Conservation (phyloP, 2,113 vertebrate genomes). For the Dipodomys ordii region DNA sequence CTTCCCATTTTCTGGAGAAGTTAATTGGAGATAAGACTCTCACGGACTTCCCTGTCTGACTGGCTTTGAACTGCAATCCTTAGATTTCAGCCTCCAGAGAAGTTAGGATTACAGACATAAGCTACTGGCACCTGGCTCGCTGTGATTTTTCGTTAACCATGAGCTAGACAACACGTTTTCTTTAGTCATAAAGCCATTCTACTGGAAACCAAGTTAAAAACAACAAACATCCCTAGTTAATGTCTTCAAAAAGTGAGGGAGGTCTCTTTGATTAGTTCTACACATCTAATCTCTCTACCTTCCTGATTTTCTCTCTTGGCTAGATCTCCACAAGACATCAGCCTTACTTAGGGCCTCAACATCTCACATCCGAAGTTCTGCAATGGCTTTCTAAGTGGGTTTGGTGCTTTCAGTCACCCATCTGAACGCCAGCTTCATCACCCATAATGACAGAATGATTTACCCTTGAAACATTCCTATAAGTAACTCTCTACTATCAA, state of each 20-base stretch:
- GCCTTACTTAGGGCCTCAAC: not conserved
- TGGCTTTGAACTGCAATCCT: too few relatives aligned
- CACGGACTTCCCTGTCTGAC: too few relatives aligned
- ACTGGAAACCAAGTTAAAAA: slow-evolving; percentile 4
- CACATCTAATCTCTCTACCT: not conserved
- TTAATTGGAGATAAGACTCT: too few relatives aligned
- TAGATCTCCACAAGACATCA: not conserved
- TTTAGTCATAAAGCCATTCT: not conserved
- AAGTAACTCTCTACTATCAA: not conserved
- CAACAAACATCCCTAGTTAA: not conserved
- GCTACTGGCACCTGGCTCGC: too few relatives aligned
- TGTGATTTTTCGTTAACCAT: not conserved
- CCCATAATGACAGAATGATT: not conserved
- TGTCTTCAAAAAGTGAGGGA: not conserved
- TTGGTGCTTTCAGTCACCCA: not conserved
- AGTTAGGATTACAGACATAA: too few relatives aligned
- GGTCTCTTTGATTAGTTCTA: not conserved
- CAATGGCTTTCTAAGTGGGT: not conserved
- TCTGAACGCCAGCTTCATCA: not conserved
- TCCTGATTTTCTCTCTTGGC: not conserved
- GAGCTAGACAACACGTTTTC: not conserved
- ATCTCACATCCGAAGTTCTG: not conserved
- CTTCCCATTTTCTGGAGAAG: too few relatives aligned
- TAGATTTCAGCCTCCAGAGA: too few relatives aligned
- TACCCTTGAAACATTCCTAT: not conserved